Evolutionary conservation across 92 coral and sea anemone species (phyloP).

Genomic region (Galaxea fascicularis): DNA sequence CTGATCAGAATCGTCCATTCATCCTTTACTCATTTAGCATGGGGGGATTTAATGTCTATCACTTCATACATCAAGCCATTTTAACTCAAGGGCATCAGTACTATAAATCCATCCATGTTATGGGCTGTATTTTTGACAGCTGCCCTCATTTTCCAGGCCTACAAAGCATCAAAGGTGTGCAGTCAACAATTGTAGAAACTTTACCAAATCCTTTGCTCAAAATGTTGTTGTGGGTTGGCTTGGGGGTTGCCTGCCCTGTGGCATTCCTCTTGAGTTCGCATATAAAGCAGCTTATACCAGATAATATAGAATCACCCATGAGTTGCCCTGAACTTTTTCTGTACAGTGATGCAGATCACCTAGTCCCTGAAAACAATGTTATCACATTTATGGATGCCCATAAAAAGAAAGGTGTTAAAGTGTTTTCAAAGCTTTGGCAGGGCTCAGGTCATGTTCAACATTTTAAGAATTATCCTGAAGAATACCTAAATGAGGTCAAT

Average conservation of each 20-base stretch:
- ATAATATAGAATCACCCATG: conserved; percentile 51
- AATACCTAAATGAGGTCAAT: conserved; percentile 72
- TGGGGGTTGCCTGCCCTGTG: conserved; percentile 67
- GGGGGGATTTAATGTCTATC: conserved; percentile 78
- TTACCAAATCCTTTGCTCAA: conserved; percentile 75
- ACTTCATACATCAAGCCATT: conserved; percentile 73
- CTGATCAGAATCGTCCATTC: conserved; percentile 53
- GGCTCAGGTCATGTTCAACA: conserved; percentile 89
- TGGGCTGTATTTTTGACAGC: conserved; percentile 95
- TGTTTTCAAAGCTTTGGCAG: conserved; percentile 80
- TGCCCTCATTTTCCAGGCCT: conserved; percentile 83
- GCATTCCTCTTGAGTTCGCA: conserved; percentile 47
- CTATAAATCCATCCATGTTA: conserved; percentile 68
- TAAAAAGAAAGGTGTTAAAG: conserved; percentile 64
- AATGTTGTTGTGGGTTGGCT: conserved; percentile 69
- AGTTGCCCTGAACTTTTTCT: conserved; percentile 74
- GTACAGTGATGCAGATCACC: conserved; percentile 78
- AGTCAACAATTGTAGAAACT: conserved; percentile 78
- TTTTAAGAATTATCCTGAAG: conserved; percentile 79
- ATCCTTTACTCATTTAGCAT: conserved; percentile 75
- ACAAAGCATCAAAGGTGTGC: conserved; percentile 75
- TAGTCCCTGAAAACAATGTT: conserved; percentile 78
- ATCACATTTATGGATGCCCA: conserved; percentile 65
- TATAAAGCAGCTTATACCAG: conserved; percentile 70
- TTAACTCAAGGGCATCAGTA: conserved; percentile 60